Conservation (phyloP, 2,797 vertebrate genomes). For the Oreochromis grahami region DNA sequence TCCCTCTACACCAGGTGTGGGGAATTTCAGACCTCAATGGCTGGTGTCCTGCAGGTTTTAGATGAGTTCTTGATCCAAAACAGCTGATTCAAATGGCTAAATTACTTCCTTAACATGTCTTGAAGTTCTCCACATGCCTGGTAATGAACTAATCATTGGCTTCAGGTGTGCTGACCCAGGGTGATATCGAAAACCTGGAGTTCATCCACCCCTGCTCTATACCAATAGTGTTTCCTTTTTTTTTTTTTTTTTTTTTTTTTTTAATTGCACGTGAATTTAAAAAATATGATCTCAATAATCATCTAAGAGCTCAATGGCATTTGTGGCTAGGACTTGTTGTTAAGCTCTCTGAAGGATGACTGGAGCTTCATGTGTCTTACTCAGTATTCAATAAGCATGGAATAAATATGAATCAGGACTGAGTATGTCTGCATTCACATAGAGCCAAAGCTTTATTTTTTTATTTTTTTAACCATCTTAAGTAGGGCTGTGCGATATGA, state of each 20-base stretch:
- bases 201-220: accelerated
- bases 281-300: background rate
- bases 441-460: accelerated
- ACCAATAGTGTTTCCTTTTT: background rate
- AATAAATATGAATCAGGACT: background rate
- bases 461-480: accelerated
- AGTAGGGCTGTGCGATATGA: too few species aligned
- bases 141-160: accelerated
- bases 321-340: background rate
- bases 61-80: background rate
- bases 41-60: background rate
- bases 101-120: background rate
- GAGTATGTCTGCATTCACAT: background rate
- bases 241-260: background rate
- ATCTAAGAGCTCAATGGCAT: background rate
- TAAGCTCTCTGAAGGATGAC: background rate
- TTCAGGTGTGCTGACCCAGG: background rate
- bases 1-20: background rate
- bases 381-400: background rate
- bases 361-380: background rate
- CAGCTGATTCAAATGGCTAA: background rate
- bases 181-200: background rate
- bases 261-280: accelerated
- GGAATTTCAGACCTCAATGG: background rate
- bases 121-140: background rate